phyloP scores from a whole-genome alignment of 2,113 vertebrate genomes.

The Craseonycteris thonglongyai region DNA sequence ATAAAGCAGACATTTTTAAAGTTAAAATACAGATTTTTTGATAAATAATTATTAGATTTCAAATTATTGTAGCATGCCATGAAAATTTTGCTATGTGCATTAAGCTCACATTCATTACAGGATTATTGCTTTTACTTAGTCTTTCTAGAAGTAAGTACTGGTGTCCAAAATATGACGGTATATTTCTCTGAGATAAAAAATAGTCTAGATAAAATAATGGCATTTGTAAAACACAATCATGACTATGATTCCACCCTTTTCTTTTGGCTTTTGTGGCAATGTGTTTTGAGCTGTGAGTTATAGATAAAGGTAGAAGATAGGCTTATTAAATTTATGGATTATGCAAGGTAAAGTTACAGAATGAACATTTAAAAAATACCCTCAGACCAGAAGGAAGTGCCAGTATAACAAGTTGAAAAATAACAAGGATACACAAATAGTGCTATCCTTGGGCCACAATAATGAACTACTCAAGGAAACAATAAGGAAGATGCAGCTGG shows the following conservation, averaged over 20 bases:
- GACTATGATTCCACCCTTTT: not conserved
- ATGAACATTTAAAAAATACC: not conserved
- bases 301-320: not conserved
- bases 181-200: constrained; percentile 11
- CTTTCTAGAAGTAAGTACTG: not conserved
- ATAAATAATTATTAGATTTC: not conserved
- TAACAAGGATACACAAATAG: not conserved
- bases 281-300: not conserved
- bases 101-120: not conserved
- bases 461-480: not conserved
- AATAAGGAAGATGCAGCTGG: not conserved
- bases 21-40: not conserved
- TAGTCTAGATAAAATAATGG: not conserved
- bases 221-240: not conserved
- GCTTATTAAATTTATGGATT: constrained; percentile 1
- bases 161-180: not conserved
- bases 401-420: not conserved
- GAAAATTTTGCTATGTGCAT: not conserved
- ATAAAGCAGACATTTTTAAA: not conserved
- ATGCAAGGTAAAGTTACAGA: not conserved
- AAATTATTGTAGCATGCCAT: not conserved
- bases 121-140: not conserved
- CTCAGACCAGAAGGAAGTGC: not conserved
- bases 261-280: not conserved
- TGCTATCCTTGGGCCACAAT: not conserved